Evolutionary conservation across 2,888 invertebrate genomes (phyloP).

Genomic region (Bugula neritina): DNA sequence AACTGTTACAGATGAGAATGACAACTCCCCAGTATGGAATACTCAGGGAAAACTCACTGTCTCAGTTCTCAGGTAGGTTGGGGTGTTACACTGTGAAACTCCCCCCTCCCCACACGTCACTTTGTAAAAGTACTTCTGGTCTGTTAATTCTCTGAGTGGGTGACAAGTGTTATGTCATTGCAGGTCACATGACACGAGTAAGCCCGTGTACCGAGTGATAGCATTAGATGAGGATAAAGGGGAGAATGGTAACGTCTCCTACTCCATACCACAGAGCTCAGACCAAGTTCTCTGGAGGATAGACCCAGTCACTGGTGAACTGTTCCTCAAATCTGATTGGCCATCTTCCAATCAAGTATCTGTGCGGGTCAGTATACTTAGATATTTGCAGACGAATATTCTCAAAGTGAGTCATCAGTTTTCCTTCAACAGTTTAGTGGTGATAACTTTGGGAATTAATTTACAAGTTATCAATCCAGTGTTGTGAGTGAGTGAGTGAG

Average conservation of each 20-base stretch:
- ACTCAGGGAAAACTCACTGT: background rate
- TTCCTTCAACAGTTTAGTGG: background rate
- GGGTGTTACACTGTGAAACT: too few relatives aligned
- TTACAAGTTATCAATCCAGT: too few relatives aligned
- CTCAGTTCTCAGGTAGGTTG: background rate
- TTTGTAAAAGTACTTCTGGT: too few relatives aligned
- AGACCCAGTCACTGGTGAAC: slow-evolving; percentile 9
- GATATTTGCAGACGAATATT: background rate
- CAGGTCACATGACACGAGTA: background rate
- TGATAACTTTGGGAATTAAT: background rate
- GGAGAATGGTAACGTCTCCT: slow-evolving; percentile 26
- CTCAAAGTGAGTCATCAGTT: background rate
- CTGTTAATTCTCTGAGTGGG: too few relatives aligned
- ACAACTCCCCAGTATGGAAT: slow-evolving; percentile 42
- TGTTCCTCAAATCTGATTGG: slow-evolving; percentile 6
- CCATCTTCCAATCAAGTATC: background rate
- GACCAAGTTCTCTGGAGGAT: slow-evolving; percentile 4
- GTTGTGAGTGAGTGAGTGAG: slow-evolving; percentile 6
- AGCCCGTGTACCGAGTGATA: slow-evolving; percentile 15
- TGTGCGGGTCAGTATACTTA: background rate
- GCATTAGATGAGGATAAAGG: slow-evolving; percentile 19
- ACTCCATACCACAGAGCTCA: slow-evolving; percentile 15
- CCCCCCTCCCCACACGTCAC: too few relatives aligned
- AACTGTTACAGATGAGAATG: slow-evolving; percentile 45
- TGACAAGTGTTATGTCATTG: too few relatives aligned